Base-by-base conservation (phyloP, 2,797 vertebrate species). In the Denticeps clupeoides region DNA sequence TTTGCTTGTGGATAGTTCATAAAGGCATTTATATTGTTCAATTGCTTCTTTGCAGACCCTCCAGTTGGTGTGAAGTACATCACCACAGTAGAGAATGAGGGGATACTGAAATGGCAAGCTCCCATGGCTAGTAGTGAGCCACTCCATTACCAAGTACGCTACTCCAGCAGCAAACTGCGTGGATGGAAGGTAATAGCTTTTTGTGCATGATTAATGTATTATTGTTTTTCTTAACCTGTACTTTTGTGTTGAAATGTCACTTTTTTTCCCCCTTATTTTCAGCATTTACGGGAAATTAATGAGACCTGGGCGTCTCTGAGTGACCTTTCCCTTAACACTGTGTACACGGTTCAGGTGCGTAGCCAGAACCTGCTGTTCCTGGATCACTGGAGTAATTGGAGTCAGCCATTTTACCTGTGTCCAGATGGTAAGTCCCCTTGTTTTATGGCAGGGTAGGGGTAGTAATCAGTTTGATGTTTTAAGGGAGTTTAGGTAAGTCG, bases 351-450 rank as follows among this genome's bases (percentile, higher is more conserved):
- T 55, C 84, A 88, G 57, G 86, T 89, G 7, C 87, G 87, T 44
- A 73, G 79, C 70, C 79, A 71, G 43, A 54, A 63, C 4, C 57
- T 29, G 2, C 57, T 9, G 0, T 58, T 67, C 1, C 70, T 71
- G 1, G 77, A 81, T 0, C 10, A 84, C 62, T 96, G 93, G 94
- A 94, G 93, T 18, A 69, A 87, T 31, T 97, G 94, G 93, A 97
- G 91, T 47, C 23, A 56, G 1, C 70, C 81, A 0, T 59, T 78
- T 24, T 49, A 70, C 18, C 75, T 91, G 55, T 72, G 25, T 8
- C 49, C 80, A 12, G 65, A 74, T 77, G 83, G 94, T 97, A 73
- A 67, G 80, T 21, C n/a, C n/a, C n/a, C n/a, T n/a, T n/a, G n/a
- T n/a, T n/a, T n/a, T n/a, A n/a, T n/a, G n/a, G n/a, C n/a, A n/a